Base-by-base conservation (phyloP, 2,888 invertebrate species). In the Athrips mouffetella region DNA sequence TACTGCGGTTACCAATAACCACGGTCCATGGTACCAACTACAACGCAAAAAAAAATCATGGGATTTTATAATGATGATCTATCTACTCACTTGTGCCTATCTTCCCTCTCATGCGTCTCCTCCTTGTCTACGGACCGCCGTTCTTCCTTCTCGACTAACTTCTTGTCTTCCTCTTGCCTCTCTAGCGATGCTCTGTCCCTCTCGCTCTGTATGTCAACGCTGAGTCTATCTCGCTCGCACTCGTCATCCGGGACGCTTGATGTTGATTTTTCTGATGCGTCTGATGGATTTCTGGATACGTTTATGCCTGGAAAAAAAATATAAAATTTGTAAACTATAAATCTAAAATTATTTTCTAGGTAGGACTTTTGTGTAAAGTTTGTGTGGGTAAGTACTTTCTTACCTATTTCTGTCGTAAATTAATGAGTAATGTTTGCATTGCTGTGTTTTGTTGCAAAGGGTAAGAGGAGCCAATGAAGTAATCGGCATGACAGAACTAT, bases 221-320 rank as follows among this genome's bases (percentile, higher is more conserved):
- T n/a, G 11, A 6, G 30, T 48, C 46, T 37, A 41, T 37, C 15
- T 44, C 44, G 37, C 39, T 62, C 62, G 42, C 55, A 46, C 18
- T 54, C 50, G 46, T 60, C 58, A 1, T 56, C 54, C 1, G 59
- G 52, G 3, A 58, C 59, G 29, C 64, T 62, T 2, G 67, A 60
- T 10, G 62, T 60, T 0, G 77, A 76, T 40, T 75, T 75, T 33
- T 74, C 72, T 0, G 87, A 88, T 0, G 87, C 87, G 51, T 86
- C 86, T 1, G 87, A 88, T 2, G 87, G 86, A 30, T 87, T 87
- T 0, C 87, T 70, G 0, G 87, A 86, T 10, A 88, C 87, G 60
- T 82, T 80, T 18, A 80, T 72, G 15, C 84, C 84, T 83, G 49
- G 10, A 27, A 23, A n/a, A 11, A 30, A n/a, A 1, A 2, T 11